Conservation (phyloP, 1,140 invertebrate species). For the Matsumurasca onukii region DNA sequence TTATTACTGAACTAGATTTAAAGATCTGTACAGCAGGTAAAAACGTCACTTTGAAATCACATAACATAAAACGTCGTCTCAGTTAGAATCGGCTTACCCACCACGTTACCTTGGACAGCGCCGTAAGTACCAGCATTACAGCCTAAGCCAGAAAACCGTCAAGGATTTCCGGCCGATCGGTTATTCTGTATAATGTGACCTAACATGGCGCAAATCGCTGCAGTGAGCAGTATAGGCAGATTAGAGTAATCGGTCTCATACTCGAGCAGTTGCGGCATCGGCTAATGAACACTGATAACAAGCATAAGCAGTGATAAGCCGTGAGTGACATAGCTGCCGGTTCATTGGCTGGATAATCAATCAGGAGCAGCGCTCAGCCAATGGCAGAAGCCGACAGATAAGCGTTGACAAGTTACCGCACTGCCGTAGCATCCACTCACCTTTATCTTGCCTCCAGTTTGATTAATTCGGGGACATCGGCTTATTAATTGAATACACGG, state of each 20-base stretch:
- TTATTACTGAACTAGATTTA: too few species aligned
- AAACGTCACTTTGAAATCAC: too few species aligned
- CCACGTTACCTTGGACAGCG: too few species aligned
- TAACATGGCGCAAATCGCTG: too few species aligned
- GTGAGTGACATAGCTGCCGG: constrained; percentile 15
- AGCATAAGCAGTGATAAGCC: constrained; percentile 19
- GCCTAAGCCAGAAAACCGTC: too few species aligned
- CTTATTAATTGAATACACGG: constrained; percentile 15
- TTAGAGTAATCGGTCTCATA: constrained; percentile 21
- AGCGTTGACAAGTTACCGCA: constrained; percentile 7
- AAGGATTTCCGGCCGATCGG: too few species aligned
- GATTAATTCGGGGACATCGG: constrained; percentile 10
- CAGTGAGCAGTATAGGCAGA: too few species aligned
- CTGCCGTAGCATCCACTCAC: neutral
- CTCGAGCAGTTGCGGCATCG: neutral
- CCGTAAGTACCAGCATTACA: too few species aligned
- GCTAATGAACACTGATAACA: constrained; percentile 25
- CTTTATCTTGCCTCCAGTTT: neutral
- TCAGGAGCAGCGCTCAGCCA: neutral
- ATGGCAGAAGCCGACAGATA: constrained; percentile 17
- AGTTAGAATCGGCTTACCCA: too few species aligned
- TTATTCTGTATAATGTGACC: too few species aligned
- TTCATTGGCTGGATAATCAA: constrained; percentile 22
- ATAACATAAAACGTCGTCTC: too few species aligned
- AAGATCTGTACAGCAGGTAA: too few species aligned